Percentiles rank a stretch among this genome's conserved stretches.
phyloP scores from a whole-genome alignment of 2,888 invertebrate species.

The Drosophila engyochracea region DNA sequence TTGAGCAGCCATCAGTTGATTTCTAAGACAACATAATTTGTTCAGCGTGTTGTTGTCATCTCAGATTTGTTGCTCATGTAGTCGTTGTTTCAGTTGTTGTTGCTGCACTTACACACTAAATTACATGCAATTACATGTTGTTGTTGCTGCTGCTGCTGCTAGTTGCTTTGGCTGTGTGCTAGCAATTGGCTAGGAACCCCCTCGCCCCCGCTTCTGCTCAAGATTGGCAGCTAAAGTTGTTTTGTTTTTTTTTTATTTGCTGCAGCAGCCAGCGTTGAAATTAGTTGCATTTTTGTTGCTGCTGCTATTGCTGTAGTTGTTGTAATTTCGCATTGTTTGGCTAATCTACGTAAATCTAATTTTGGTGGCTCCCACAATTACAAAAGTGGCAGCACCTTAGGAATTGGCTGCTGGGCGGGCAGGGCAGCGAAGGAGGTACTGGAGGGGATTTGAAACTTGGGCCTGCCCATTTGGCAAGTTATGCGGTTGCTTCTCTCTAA shows the following conservation, averaged over 20 bases:
- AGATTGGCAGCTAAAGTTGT: slow-evolving; percentile 52
- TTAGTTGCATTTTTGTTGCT: slow-evolving; percentile 47
- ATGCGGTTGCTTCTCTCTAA: slow-evolving; percentile 76
- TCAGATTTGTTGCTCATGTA: slow-evolving; percentile 46
- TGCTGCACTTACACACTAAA: slow-evolving; percentile 78
- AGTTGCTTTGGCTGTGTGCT: slow-evolving; percentile 28
- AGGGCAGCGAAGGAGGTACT: neutral
- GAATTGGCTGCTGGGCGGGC: slow-evolving; percentile 3
- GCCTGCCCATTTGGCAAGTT: slow-evolving; percentile 77
- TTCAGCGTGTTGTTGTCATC: slow-evolving; percentile 71
- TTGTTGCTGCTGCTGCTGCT: slow-evolving; percentile 30
- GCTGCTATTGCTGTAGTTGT: slow-evolving; percentile 38
- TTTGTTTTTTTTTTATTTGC: neutral
- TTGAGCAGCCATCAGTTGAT: slow-evolving; percentile 41
- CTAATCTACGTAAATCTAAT: slow-evolving; percentile 77
- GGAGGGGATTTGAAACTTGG: slow-evolving; percentile 43
- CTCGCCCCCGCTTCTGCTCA: neutral
- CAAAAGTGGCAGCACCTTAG: slow-evolving; percentile 37
- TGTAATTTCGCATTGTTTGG: slow-evolving; percentile 79
- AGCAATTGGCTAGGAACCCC: slow-evolving; percentile 29
- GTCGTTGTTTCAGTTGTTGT: slow-evolving; percentile 52
- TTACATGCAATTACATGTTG: slow-evolving; percentile 81
- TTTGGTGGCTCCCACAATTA: slow-evolving; percentile 78
- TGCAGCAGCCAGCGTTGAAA: slow-evolving; percentile 50
- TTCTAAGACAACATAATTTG: slow-evolving; percentile 77